phyloP scores from a whole-genome alignment of 2,888 invertebrate genomes.

The Hirtodrosophila duncani region DNA sequence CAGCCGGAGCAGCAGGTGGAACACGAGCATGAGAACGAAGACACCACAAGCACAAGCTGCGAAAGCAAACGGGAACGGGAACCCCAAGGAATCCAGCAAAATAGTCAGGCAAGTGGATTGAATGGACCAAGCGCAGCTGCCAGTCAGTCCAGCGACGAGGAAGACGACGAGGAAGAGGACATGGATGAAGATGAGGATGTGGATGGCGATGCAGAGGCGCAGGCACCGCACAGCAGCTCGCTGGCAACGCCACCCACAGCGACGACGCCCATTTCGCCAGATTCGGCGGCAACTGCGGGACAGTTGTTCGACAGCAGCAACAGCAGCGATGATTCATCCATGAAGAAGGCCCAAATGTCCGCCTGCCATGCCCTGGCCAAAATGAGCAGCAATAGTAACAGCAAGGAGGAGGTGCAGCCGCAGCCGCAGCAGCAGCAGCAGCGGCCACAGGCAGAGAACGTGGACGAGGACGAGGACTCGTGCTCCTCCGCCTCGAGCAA shows the following conservation, averaged over 20 bases:
- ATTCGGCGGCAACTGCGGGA: conserved; percentile 74
- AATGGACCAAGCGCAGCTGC: conserved; percentile 24
- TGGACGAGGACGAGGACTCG: conserved; percentile 10
- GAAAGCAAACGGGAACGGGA: conserved; percentile 4
- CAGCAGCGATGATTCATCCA: conserved; percentile 72
- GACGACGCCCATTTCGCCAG: conserved; percentile 71
- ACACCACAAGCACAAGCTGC: neutral
- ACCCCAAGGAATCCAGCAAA: conserved; percentile 3
- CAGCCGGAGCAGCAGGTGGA: conserved; percentile 1
- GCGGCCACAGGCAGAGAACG: conserved; percentile 16
- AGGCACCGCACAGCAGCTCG: conserved; percentile 66
- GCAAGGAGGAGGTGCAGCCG: conserved; percentile 10
- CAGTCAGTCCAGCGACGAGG: conserved; percentile 29
- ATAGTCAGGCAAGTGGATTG: conserved; percentile 7
- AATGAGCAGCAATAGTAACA: conserved; percentile 44
- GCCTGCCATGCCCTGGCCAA: conserved; percentile 71
- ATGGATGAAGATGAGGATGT: conserved; percentile 32
- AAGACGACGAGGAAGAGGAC: conserved; percentile 20
- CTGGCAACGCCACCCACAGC: conserved; percentile 66
- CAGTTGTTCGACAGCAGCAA: conserved; percentile 76
- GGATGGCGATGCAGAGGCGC: conserved; percentile 29
- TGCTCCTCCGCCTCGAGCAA: too few species aligned
- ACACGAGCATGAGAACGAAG: conserved; percentile 3
- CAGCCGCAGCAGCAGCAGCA: conserved; percentile 17
- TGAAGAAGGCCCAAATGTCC: conserved; percentile 74